Percentiles rank a stretch among this genome's conserved stretches.
Evolutionary conservation across 2,888 invertebrate genomes (phyloP).

Genomic region (Meteorus colon): DNA sequence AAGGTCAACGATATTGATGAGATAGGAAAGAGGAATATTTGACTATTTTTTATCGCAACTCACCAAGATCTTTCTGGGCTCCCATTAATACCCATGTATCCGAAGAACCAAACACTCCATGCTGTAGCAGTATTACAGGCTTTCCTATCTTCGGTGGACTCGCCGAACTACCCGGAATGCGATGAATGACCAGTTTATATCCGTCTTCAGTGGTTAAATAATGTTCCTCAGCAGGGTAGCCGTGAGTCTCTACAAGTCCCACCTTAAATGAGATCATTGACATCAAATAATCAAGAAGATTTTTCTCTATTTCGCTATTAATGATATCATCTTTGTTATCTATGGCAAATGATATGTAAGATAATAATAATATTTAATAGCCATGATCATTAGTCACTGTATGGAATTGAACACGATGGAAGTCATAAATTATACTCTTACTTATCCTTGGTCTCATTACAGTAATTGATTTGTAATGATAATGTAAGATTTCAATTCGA

Average conservation of each 20-base stretch:
- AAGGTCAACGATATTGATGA: neutral
- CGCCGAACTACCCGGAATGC: constrained; percentile 60
- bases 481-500: no score
- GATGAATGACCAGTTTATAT: constrained; percentile 59
- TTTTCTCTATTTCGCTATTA: neutral
- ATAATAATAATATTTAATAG: no score
- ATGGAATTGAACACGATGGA: no score
- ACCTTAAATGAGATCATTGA: constrained; percentile 49
- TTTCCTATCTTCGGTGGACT: constrained; percentile 51
- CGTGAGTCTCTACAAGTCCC: constrained; percentile 55
- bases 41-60: constrained; percentile 18
- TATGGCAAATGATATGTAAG: neutral
- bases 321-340: neutral
- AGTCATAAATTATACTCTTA: no score
- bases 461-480: no score
- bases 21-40: neutral
- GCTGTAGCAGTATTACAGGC: constrained; percentile 59
- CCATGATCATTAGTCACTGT: no score
- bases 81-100: constrained; percentile 65
- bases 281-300: neutral
- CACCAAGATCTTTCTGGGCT: constrained; percentile 64
- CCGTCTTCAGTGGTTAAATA: constrained; percentile 62
- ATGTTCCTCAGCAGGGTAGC: constrained; percentile 64
- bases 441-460: no score
- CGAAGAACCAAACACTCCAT: constrained; percentile 62